Base-by-base conservation (phyloP, 2,888 invertebrate genomes). In the Agrochola litura region DNA sequence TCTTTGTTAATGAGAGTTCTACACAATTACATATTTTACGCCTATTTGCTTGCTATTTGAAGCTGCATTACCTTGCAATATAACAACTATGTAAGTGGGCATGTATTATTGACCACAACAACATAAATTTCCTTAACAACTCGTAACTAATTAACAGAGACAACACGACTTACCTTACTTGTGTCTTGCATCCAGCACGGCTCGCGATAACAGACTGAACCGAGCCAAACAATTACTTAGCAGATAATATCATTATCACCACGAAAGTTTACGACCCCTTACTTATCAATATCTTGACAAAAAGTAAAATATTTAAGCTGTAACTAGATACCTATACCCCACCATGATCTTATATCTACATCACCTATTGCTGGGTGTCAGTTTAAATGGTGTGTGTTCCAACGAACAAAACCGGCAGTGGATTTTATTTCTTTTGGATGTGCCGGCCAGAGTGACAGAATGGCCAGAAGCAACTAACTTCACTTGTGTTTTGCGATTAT, bases 211-310 rank as follows among this genome's bases (percentile, higher is more conserved):
- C 64, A 52, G 3, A 77, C 68, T 74, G 43, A 79, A 56, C 49
- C 5, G 30, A 79, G 30, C 66, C 69, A 77, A 87, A 76, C 54
- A 76, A 84, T 87, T 89, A 88, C 85, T 77, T 86, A 87, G 83
- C 76, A 75, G 89, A 88, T 90, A 83, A 86, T 86, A 80, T 73
- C 86, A 90, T 90, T 91, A 90, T 89, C 84, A 81, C 37, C 41
- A 79, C 76, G 77, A 89, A 91, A 93, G 93, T 94, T 94, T 92
- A 94, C 71, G 94, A 94, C 94, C 95, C 84, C 81, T 73, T 64
- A 70, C 68, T 84, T 84, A 87, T 84, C 87, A 70, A 46, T 69
- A 74, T 52, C 56, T 71, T 43, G 37, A 74, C 37, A 70, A 66
- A 60, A 30, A 56, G 25, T 14, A 41, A 54, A 82, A 37, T 69